Conservation (phyloP, 2,888 invertebrate species). For the Acrobeloides nanus region DNA sequence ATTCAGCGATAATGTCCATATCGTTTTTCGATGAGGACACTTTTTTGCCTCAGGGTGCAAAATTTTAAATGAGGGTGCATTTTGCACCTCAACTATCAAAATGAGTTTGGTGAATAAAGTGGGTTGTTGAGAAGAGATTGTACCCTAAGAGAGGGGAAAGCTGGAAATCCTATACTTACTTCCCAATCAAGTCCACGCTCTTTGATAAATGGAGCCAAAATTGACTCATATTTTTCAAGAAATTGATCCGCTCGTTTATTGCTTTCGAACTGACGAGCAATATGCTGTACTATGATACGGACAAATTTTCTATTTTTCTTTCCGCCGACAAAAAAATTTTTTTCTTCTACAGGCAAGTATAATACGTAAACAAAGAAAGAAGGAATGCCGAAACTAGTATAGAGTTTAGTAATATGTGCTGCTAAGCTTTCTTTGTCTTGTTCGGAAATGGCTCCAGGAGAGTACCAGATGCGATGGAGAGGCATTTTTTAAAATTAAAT, state of each 20-base stretch:
- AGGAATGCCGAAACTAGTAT: constrained; percentile 11
- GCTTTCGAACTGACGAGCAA: constrained; percentile 12
- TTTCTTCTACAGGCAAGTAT: constrained; percentile 12
- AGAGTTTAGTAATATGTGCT: constrained; percentile 12
- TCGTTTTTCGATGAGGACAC: too few relatives aligned
- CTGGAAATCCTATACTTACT: too few relatives aligned
- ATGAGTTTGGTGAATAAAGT: too few relatives aligned
- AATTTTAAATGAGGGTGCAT: too few relatives aligned
- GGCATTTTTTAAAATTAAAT: constrained; percentile 19
- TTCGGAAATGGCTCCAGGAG: constrained; percentile 11
- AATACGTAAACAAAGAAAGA: constrained; percentile 19
- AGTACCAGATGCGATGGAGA: constrained; percentile 16
- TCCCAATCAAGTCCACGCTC: constrained; percentile 22
- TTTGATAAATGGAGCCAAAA: constrained; percentile 18
- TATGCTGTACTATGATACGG: constrained; percentile 14
- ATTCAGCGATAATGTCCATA: too few relatives aligned
- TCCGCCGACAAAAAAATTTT: constrained; percentile 18
- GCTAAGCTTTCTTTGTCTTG: constrained; percentile 18
- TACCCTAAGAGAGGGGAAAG: too few relatives aligned
- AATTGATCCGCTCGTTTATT: constrained; percentile 6
- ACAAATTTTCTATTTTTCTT: constrained; percentile 15
- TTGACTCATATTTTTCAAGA: constrained; percentile 8
- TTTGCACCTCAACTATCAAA: too few relatives aligned
- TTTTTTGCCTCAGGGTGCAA: too few relatives aligned
- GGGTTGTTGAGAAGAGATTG: too few relatives aligned